These are phyloP conservation scores for Hydrophis major DNA, from an alignment of 2,797 vertebrate genomes.

Conservation along the genomic window DNA sequence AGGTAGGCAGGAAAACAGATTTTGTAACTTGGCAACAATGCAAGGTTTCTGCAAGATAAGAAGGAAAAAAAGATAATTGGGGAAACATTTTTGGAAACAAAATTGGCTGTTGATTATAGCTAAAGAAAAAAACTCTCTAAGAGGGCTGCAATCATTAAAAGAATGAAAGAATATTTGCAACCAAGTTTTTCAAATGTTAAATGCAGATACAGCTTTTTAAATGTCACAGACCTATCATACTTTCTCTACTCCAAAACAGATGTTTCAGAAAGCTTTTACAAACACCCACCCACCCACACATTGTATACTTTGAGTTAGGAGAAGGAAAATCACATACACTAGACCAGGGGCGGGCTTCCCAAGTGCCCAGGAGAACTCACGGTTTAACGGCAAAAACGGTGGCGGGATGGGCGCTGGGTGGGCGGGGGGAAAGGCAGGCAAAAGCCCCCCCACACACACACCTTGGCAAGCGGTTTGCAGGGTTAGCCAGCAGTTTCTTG, in stretches of 20 bases:
- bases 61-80: background rate
- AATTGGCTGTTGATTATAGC: background rate
- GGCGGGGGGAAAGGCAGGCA: too few relatives aligned
- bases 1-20: background rate
- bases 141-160: background rate
- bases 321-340: background rate
- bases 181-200: background rate
- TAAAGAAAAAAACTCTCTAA: background rate
- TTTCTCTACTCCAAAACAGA: background rate
- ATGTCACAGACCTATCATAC: background rate
- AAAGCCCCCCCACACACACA: too few relatives aligned
- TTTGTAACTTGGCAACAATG: conserved; percentile 46
- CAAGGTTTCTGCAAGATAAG: conserved; percentile 14
- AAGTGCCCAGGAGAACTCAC: too few relatives aligned
- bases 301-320: background rate
- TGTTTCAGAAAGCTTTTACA: background rate
- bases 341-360: too few relatives aligned
- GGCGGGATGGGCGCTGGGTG: too few relatives aligned
- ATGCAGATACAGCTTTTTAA: background rate
- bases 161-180: background rate
- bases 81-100: background rate
- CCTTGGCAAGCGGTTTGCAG: too few relatives aligned
- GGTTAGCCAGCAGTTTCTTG: too few relatives aligned
- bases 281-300: background rate
- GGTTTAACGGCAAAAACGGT: too few relatives aligned